Conservation (phyloP, 2,113 vertebrate species). For the Sander lucioperca region DNA sequence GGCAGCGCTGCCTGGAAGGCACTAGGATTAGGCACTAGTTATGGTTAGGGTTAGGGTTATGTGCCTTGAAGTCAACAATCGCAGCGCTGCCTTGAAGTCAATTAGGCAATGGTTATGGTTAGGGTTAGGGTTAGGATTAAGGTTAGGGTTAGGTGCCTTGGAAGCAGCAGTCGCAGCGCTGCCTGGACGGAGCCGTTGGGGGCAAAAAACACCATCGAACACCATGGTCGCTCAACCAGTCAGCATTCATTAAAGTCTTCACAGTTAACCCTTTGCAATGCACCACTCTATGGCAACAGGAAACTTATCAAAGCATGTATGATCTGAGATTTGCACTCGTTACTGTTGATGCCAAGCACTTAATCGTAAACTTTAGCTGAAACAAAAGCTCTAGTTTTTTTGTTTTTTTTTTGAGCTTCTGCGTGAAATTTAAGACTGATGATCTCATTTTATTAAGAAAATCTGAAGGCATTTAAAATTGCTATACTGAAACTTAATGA, state of each 20-base stretch:
- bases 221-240: not conserved
- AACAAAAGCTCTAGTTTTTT: not conserved
- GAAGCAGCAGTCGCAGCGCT: no score
- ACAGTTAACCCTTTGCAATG: constrained; percentile 2
- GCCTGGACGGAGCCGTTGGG: no score
- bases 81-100: no score
- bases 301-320: not conserved
- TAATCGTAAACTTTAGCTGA: not conserved
- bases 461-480: not conserved
- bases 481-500: no score
- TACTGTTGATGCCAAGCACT: not conserved
- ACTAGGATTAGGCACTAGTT: no score
- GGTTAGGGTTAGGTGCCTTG: no score
- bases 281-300: not conserved
- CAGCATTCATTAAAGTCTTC: not conserved
- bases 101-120: no score
- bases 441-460: not conserved
- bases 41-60: no score
- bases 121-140: no score
- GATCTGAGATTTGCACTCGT: not conserved
- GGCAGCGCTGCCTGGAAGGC: no score
- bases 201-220: no score
- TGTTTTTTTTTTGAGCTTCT: not conserved
- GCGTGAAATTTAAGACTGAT: not conserved
- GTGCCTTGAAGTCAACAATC: no score